Evolutionary conservation across 2,888 invertebrate species (phyloP).

Genomic region (Ceramica pisi): DNA sequence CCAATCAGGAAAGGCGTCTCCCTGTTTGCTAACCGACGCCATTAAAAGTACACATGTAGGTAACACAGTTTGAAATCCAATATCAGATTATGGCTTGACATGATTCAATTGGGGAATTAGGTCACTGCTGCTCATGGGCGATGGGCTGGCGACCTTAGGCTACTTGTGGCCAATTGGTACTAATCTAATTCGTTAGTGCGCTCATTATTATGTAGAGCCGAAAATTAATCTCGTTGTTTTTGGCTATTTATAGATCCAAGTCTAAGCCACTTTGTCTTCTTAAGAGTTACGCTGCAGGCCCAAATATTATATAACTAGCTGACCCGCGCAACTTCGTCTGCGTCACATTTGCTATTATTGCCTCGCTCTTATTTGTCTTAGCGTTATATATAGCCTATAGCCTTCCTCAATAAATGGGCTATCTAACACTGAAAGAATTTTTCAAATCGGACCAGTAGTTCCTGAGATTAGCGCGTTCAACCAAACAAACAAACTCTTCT

Average conservation of each 20-base stretch:
- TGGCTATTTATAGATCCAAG: conserved; percentile 13
- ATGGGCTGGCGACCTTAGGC: conserved; percentile 33
- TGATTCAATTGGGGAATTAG: conserved; percentile 54
- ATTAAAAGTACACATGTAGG: conserved; percentile 40
- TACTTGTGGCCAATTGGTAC: conserved; percentile 52
- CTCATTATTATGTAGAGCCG: conserved; percentile 33
- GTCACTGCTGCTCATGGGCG: conserved; percentile 34
- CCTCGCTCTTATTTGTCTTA: too few species aligned
- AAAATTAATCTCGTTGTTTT: conserved; percentile 32
- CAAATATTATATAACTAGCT: too few species aligned
- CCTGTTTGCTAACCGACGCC: conserved; percentile 22
- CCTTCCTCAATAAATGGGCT: too few species aligned
- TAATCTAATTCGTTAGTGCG: conserved; percentile 48
- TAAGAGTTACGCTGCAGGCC: too few species aligned
- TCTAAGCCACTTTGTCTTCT: background rate
- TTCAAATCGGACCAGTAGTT: too few species aligned
- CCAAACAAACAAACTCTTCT: too few species aligned
- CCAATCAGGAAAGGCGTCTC: conserved; percentile 10
- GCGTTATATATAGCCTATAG: too few species aligned
- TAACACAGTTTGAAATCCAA: conserved; percentile 39
- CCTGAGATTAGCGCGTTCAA: too few species aligned
- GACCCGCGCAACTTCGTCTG: too few species aligned
- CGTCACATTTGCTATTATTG: too few species aligned
- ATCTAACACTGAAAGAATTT: too few species aligned
- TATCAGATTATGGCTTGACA: conserved; percentile 48